Conservation (phyloP, 2,113 vertebrate genomes). For the Coryphaenoides rupestris region DNA sequence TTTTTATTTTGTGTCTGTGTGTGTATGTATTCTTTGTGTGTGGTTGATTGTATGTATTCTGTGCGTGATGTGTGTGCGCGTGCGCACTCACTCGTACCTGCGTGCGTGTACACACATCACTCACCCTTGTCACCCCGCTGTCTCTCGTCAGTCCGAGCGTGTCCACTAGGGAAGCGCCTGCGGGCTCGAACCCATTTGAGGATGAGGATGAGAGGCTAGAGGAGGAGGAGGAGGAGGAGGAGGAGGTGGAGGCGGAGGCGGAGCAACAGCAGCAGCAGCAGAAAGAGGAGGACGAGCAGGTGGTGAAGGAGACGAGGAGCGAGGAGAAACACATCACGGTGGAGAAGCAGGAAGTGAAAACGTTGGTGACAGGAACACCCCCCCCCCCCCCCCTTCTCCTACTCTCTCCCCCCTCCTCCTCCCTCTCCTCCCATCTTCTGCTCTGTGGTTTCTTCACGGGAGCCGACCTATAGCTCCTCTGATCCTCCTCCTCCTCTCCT, state of each 20-base stretch:
- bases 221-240: constrained; percentile 59
- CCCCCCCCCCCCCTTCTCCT: constrained; percentile 12
- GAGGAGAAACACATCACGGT: constrained; percentile 79
- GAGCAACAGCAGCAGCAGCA: no score
- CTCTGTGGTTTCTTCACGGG: no score
- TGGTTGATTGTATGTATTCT: constrained; percentile 22
- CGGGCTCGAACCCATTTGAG: constrained; percentile 93
- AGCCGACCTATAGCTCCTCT: no score
- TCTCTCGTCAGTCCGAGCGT: constrained; percentile 84
- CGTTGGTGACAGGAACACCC: constrained; percentile 86
- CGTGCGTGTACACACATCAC: constrained; percentile 65
- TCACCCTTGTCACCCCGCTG: constrained; percentile 65
- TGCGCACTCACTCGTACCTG: no score
- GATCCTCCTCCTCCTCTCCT: not conserved
- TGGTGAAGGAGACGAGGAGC: constrained; percentile 44
- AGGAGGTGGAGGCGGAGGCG: no score
- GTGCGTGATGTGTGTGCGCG: no score
- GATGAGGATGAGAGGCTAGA: constrained; percentile 72
- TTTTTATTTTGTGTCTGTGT: no score
- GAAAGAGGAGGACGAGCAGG: no score
- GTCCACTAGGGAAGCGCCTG: constrained; percentile 80
- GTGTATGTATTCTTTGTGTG: constrained; percentile 8
- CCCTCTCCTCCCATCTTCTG: not conserved
- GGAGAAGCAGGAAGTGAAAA: constrained; percentile 95
- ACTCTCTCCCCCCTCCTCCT: not conserved